phyloP scores from a whole-genome alignment of 2,888 invertebrate species.

The Ormyrus nitidulus region DNA sequence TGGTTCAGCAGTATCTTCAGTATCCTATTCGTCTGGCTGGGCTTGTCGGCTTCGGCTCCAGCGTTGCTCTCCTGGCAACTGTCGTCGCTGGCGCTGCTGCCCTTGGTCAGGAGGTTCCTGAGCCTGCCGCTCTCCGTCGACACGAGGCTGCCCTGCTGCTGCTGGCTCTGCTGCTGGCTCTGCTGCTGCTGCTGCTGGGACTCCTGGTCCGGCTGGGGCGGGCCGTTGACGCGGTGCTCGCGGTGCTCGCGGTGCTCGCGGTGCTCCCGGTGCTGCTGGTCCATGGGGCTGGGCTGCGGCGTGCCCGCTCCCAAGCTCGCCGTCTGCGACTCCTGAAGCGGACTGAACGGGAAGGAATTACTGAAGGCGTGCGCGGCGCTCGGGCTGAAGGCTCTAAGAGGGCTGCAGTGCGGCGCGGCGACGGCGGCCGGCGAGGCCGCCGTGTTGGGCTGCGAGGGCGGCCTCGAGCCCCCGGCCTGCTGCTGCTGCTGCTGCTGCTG shows the following conservation, averaged over 20 bases:
- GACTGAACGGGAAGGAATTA: conserved; percentile 81
- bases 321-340: conserved; percentile 78
- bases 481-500: conserved; percentile 37
- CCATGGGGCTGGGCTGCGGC: conserved; percentile 55
- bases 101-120: conserved; percentile 76
- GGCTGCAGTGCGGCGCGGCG: conserved; percentile 74
- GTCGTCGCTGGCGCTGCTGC: conserved; percentile 66
- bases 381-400: conserved; percentile 74
- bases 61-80: conserved; percentile 63
- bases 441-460: conserved; percentile 78
- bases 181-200: conserved; percentile 74
- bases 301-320: conserved; percentile 74
- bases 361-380: conserved; percentile 77
- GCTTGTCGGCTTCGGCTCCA: conserved; percentile 62
- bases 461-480: conserved; percentile 79
- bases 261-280: conserved; percentile 21
- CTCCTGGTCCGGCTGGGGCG: conserved; percentile 73
- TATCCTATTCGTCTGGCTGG: conserved; percentile 77
- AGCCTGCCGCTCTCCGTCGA: conserved; percentile 76
- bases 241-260: conserved; percentile 27
- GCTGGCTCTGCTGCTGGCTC: conserved; percentile 74
- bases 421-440: conserved; percentile 74
- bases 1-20: conserved; percentile 82
- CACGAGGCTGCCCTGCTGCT: conserved; percentile 55
- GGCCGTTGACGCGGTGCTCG: conserved; percentile 53